Conservation (phyloP, 2,113 vertebrate species). For the Neogobius melanostomus region DNA sequence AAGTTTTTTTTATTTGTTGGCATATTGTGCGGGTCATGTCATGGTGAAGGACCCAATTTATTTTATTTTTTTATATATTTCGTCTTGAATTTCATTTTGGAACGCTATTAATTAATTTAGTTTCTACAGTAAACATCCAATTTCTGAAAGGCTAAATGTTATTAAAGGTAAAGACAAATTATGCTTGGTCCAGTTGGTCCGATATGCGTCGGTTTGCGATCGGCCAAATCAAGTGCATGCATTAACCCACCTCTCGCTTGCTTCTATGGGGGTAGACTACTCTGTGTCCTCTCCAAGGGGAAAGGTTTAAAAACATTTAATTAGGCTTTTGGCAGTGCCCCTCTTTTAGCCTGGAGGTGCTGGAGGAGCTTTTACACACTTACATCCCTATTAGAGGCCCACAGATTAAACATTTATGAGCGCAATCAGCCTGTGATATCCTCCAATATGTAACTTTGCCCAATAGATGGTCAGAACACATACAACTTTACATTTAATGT, state of each 20-base stretch:
- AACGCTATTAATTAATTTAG: background rate
- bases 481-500: background rate
- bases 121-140: background rate
- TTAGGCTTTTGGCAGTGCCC: constrained; percentile 72
- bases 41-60: constrained; percentile 3
- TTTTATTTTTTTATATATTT: background rate
- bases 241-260: constrained; percentile 39
- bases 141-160: constrained; percentile 8
- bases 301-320: constrained; percentile 76
- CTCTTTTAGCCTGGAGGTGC: constrained; percentile 71
- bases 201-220: background rate
- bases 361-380: constrained; percentile 68
- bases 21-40: constrained; percentile 19
- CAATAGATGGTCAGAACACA: background rate
- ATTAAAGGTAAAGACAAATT: background rate
- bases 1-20: constrained; percentile 26
- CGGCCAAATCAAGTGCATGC: constrained; percentile 9
- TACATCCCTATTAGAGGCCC: constrained; percentile 60
- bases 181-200: background rate
- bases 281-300: constrained; percentile 66
- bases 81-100: constrained; percentile 1
- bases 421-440: constrained; percentile 52
- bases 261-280: constrained; percentile 47
- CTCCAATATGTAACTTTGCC: constrained; percentile 54
- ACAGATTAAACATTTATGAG: constrained; percentile 73